These are phyloP conservation scores for Leptosomus discolor DNA, from an alignment of 2,113 vertebrate genomes.

Conservation along the genomic window DNA sequence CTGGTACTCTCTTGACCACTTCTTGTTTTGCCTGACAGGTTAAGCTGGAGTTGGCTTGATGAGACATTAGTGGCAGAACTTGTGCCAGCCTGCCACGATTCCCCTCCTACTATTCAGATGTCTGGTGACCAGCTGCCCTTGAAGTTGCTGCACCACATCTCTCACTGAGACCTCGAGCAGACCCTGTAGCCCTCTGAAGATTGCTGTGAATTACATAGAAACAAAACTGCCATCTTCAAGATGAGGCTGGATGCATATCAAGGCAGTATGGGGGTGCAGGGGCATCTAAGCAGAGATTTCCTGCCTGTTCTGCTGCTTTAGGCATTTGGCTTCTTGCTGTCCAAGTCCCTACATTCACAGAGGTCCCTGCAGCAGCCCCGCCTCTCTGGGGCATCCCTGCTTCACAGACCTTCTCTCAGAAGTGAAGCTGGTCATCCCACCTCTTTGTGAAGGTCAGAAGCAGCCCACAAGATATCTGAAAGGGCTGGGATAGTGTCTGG, in stretches of 20 bases:
- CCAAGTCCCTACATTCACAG: no score
- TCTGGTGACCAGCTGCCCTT: background rate
- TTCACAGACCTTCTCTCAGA: background rate
- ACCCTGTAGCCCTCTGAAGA: background rate
- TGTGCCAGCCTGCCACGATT: background rate
- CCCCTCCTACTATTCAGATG: background rate
- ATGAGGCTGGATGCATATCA: background rate
- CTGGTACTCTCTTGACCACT: constrained; percentile 2
- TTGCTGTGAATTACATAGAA: background rate
- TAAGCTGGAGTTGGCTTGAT: background rate
- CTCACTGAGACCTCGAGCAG: background rate
- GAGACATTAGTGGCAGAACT: background rate
- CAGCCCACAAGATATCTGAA: background rate
- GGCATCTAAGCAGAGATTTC: background rate
- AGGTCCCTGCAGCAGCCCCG: background rate
- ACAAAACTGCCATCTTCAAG: background rate
- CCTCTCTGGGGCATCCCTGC: background rate
- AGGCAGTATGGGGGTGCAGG: background rate
- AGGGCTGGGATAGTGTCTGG: background rate
- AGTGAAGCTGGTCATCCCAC: background rate
- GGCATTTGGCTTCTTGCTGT: background rate
- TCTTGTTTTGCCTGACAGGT: constrained; percentile 44
- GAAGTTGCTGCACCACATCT: background rate
- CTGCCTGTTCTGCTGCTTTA: background rate
- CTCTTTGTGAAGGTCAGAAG: background rate